Conservation (phyloP, 2,888 invertebrate species). For the Miltochrista miniata region DNA sequence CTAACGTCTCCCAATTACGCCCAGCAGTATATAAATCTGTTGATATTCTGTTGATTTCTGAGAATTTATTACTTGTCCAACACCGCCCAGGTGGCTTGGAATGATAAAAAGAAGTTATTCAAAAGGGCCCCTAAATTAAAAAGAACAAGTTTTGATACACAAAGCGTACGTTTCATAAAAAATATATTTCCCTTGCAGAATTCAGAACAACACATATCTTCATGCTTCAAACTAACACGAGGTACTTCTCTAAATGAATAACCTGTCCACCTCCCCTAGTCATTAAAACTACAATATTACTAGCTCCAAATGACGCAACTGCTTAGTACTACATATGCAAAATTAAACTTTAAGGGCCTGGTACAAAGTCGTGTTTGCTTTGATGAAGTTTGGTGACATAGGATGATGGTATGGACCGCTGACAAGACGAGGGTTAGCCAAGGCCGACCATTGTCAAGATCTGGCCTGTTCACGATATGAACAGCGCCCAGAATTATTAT, state of each 20-base stretch:
- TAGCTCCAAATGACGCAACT: slow-evolving; percentile 20
- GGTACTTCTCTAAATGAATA: slow-evolving; percentile 45
- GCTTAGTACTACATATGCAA: slow-evolving; percentile 11
- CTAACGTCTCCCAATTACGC: too few relatives aligned
- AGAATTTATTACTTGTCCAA: too few relatives aligned
- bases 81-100: not conserved
- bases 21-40: too few relatives aligned
- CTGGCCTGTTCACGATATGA: slow-evolving; percentile 46
- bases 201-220: slow-evolving; percentile 6
- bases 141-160: not conserved
- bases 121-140: not conserved
- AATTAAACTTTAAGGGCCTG: slow-evolving; percentile 20
- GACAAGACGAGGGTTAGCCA: slow-evolving; percentile 67
- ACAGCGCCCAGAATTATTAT: slow-evolving; percentile 18
- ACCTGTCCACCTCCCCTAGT: slow-evolving; percentile 47
- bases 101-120: not conserved
- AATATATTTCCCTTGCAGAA: slow-evolving; percentile 1
- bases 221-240: slow-evolving; percentile 31
- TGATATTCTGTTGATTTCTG: too few relatives aligned
- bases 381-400: slow-evolving; percentile 18
- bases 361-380: slow-evolving; percentile 36
- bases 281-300: slow-evolving; percentile 40
- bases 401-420: slow-evolving; percentile 32
- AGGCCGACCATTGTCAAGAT: slow-evolving; percentile 72
- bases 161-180: not conserved